phyloP scores from a whole-genome alignment of 2,888 invertebrate genomes.

The Ommatoiulus sabulosus region DNA sequence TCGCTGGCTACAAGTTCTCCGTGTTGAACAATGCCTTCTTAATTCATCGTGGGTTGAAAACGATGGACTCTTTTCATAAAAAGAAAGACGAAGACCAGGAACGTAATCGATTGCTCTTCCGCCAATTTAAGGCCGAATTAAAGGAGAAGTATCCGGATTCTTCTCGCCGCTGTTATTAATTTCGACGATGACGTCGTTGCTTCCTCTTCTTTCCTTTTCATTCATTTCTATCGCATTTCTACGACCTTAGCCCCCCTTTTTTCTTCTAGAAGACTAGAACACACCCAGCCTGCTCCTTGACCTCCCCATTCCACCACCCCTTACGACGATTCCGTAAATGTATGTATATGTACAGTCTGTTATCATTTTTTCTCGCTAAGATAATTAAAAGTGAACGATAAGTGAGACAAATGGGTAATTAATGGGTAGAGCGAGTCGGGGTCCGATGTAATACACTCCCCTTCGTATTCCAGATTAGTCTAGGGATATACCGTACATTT shows the following conservation, averaged over 20 bases:
- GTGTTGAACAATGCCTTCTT: constrained; percentile 72
- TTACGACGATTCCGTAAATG: neutral
- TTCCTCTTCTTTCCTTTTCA: constrained; percentile 39
- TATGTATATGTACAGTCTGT: constrained; percentile 1
- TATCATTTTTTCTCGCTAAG: constrained; percentile 5
- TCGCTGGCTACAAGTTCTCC: constrained; percentile 71
- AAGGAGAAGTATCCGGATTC: constrained; percentile 71
- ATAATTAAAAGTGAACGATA: constrained; percentile 9
- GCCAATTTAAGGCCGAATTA: constrained; percentile 71
- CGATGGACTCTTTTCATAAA: constrained; percentile 68
- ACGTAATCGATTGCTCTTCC: constrained; percentile 69
- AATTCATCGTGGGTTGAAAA: constrained; percentile 72
- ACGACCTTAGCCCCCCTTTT: neutral
- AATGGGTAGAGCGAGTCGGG: neutral
- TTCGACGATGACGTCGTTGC: constrained; percentile 25
- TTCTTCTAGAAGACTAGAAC: constrained; percentile 20
- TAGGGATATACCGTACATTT: neutral
- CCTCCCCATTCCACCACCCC: neutral
- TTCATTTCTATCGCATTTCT: constrained; percentile 15
- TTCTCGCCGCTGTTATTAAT: constrained; percentile 68
- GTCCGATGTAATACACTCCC: neutral
- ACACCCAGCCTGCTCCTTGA: neutral
- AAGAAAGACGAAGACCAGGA: constrained; percentile 70
- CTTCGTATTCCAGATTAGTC: too few relatives aligned
- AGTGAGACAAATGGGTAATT: constrained; percentile 22